These are phyloP conservation scores for Troides helena DNA, from an alignment of 2,888 invertebrate genomes.

Conservation along the genomic window DNA sequence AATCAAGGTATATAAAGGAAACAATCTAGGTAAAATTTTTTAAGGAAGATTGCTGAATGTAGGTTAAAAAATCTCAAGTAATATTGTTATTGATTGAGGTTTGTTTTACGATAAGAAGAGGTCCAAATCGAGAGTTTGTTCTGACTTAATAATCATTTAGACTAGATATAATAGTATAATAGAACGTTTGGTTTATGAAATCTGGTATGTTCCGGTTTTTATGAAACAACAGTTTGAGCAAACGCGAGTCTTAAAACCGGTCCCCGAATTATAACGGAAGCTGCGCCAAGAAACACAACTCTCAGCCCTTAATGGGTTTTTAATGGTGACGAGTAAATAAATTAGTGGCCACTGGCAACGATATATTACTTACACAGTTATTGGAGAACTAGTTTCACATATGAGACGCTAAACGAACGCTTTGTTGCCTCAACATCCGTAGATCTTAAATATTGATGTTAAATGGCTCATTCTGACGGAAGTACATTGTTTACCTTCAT, in stretches of 20 bases:
- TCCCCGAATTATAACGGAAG: constrained; percentile 38
- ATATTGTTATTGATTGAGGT: too few relatives aligned
- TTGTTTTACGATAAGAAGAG: too few relatives aligned
- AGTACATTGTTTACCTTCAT: too few relatives aligned
- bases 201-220: neutral
- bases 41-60: too few relatives aligned
- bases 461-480: neutral
- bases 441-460: constrained; percentile 4
- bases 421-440: constrained; percentile 15
- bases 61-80: too few relatives aligned
- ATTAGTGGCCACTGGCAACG: constrained; percentile 30
- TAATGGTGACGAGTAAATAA: constrained; percentile 40
- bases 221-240: neutral
- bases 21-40: too few relatives aligned
- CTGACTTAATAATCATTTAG: too few relatives aligned
- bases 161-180: too few relatives aligned
- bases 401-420: constrained; percentile 14
- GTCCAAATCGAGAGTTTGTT: too few relatives aligned
- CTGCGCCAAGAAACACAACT: constrained; percentile 32
- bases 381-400: constrained; percentile 24
- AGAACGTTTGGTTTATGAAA: neutral
- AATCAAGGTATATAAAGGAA: too few relatives aligned
- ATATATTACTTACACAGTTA: constrained; percentile 23
- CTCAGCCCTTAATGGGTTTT: constrained; percentile 38
- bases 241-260: constrained; percentile 12